Evolutionary conservation across 2,888 invertebrate genomes (phyloP).

Genomic region (Sesia bembeciformis): DNA sequence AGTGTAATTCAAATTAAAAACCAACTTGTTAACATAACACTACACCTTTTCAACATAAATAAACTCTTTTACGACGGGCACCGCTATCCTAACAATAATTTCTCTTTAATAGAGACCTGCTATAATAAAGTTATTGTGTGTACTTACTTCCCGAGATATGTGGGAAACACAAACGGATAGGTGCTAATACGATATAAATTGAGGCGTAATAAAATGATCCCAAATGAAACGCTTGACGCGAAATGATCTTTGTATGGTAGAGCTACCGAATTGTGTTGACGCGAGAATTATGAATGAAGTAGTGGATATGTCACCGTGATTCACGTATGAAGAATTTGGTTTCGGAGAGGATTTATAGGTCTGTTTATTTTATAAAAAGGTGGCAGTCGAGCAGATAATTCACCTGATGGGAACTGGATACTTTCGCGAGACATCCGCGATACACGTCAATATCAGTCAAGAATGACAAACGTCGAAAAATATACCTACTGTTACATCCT

Average conservation of each 20-base stretch:
- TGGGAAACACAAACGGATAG: constrained; percentile 33
- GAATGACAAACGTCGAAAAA: too few relatives aligned
- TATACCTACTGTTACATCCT: too few relatives aligned
- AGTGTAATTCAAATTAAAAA: not conserved
- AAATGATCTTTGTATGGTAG: constrained; percentile 3
- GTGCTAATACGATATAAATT: constrained; percentile 38
- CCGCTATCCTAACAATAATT: constrained; percentile 5
- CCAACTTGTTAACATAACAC: not conserved
- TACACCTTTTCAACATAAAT: not conserved
- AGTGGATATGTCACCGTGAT: too few relatives aligned
- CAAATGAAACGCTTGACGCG: not conserved
- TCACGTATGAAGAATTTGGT: too few relatives aligned
- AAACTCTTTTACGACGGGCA: not conserved
- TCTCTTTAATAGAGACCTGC: constrained; percentile 15
- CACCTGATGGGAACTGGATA: too few relatives aligned
- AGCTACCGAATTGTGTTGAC: not conserved
- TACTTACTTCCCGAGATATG: constrained; percentile 14
- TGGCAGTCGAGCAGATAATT: too few relatives aligned
- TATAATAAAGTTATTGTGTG: constrained; percentile 23
- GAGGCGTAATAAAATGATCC: constrained; percentile 19
- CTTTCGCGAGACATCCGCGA: too few relatives aligned
- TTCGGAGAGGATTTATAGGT: too few relatives aligned
- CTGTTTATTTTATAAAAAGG: too few relatives aligned
- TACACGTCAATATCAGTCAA: too few relatives aligned
- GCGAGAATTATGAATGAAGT: too few relatives aligned